Evolutionary conservation across 2,797 vertebrate genomes (phyloP).

Genomic region (Hemibagrus guttatus): DNA sequence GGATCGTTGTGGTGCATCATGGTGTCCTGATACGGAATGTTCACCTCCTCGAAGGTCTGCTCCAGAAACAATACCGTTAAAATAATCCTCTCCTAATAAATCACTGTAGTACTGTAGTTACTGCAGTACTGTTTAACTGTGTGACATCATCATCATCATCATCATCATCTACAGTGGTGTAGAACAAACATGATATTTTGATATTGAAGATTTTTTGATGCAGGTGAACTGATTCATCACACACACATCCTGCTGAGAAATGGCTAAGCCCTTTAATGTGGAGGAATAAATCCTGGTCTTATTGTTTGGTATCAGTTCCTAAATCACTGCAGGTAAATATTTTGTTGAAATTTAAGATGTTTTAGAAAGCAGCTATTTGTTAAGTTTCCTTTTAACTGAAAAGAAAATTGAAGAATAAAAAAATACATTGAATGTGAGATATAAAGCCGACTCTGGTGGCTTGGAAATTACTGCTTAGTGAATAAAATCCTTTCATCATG

Average conservation of each 20-base stretch:
- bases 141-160: background rate
- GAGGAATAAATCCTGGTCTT: background rate
- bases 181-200: background rate
- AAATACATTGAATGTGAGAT: too few relatives aligned
- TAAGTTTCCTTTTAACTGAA: background rate
- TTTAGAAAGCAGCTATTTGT: background rate
- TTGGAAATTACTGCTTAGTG: background rate
- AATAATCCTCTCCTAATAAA: background rate
- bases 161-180: background rate
- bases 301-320: background rate
- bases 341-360: background rate
- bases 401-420: background rate
- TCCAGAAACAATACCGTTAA: background rate
- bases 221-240: background rate
- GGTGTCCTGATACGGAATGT: constrained; percentile 48
- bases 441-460: background rate
- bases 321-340: background rate
- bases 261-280: too few relatives aligned
- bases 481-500: background rate
- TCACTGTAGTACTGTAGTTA: background rate
- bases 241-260: background rate
- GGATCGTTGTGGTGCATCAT: constrained; percentile 48
- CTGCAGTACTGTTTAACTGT: background rate
- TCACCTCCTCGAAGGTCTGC: constrained; percentile 66
- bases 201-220: background rate